phyloP scores from a whole-genome alignment of 1,140 invertebrate species.

The Solenopsis fugax region DNA sequence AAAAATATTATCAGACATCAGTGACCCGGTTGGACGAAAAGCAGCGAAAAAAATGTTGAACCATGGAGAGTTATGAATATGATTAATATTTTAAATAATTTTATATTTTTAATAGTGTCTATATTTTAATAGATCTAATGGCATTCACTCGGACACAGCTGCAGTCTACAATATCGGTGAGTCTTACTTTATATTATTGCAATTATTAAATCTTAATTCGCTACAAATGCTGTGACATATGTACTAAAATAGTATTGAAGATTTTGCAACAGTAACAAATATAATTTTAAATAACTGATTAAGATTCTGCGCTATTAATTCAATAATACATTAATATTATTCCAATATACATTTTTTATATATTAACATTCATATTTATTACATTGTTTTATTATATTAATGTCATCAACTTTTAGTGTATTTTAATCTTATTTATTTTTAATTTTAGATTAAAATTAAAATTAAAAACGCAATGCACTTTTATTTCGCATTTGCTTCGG shows the following conservation, averaged over 20 bases:
- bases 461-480: neutral
- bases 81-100: slow-evolving; percentile 3
- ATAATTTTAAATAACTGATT: no score
- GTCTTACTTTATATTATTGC: neutral
- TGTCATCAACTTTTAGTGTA: neutral
- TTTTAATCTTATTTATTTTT: neutral
- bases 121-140: no score
- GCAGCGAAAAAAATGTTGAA: no score
- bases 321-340: no score
- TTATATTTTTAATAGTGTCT: neutral
- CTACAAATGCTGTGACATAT: neutral
- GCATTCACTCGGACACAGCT: neutral
- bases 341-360: no score
- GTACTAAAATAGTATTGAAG: neutral
- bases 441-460: neutral
- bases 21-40: no score
- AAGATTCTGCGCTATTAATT: no score
- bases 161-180: neutral
- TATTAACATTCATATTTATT: no score
- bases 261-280: no score
- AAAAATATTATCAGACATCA: no score
- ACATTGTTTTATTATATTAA: no score
- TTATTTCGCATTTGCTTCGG: neutral
- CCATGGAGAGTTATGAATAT: no score
- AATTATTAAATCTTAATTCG: neutral